Base-by-base conservation (phyloP, 1,140 invertebrate species). In the Tetramorium parvispinum region DNA sequence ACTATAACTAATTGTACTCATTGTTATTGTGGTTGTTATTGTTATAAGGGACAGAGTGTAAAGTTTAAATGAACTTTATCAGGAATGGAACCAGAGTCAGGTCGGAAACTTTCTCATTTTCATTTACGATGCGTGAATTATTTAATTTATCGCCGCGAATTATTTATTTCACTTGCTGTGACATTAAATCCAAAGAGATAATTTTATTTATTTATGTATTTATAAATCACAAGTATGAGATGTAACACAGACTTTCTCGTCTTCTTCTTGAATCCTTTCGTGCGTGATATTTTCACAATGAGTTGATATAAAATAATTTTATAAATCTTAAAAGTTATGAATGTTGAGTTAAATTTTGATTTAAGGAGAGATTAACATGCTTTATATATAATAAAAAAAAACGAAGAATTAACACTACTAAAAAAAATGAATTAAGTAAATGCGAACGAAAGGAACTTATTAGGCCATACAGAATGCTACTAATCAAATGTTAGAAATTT, bases 21-120 rank as follows among this genome's bases (percentile, higher is more conserved):
- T 91, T 89, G 88, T 88, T 88, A 81, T 90, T 91, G 85, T 91
- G 79, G 61, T 87, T 91, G 85, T 91, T 91, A 85, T 87, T 91
- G 88, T 88, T 91, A 87, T 79, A 83, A 81, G 40, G 63, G 78
- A 68, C n/a, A 82, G 73, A 79, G 57, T 87, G 85, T 90, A 87
- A 87, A 88, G 49, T 89, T 91, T 86, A 88, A 88, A 88, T 27
- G 61, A 87, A 87, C 24, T 76, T 70, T 10, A 27, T 89, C 66
- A 71, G 65, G 53, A 77, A 63, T 66, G 32, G 76, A 87, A 49
- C 51, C 78, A 75, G 32, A 32, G 63, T 87, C 59, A 65, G 75
- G 63, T 85, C 70, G 63, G 59, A 78, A 86, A 87, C 78, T 85
- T 87, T 85, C 86, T 87, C 66, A 86, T 65, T 65, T 65, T 85